phyloP scores from a whole-genome alignment of 2,888 invertebrate species.

The Cataglyphis cursor region DNA sequence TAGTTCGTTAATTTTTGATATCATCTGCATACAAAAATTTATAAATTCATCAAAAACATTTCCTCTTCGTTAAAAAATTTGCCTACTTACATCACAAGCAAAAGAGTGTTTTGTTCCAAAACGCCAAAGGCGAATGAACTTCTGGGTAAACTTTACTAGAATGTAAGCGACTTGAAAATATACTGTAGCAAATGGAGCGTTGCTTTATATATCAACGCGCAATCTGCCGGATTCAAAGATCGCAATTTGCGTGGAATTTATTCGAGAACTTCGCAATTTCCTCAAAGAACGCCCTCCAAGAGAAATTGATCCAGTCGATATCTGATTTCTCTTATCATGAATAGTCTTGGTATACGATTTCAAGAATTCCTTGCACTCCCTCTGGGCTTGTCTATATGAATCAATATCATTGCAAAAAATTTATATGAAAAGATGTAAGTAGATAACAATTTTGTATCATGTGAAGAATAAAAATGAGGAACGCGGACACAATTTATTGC shows the following conservation, averaged over 20 bases:
- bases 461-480: neutral
- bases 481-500: neutral
- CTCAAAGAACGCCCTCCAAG: conserved; percentile 10
- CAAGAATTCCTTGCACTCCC: neutral
- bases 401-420: neutral
- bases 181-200: conserved; percentile 1
- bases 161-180: neutral
- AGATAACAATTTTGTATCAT: neutral
- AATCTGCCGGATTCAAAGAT: neutral
- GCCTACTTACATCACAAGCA: neutral
- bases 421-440: neutral
- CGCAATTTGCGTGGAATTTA: conserved; percentile 17
- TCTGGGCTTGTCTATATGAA: neutral
- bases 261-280: conserved; percentile 12
- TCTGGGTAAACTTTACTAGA: neutral
- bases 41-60: neutral
- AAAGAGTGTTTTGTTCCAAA: neutral
- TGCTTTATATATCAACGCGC: neutral
- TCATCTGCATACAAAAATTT: neutral
- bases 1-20: neutral
- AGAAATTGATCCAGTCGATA: conserved; percentile 23
- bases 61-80: neutral
- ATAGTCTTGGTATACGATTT: conserved; percentile 13
- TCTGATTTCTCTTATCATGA: conserved; percentile 9
- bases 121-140: neutral